A percentile compares a stretch with the other conserved stretches of the same genome.
Conservation (phyloP, 1,140 invertebrate species). For the Drosophila subpulchrella region DNA sequence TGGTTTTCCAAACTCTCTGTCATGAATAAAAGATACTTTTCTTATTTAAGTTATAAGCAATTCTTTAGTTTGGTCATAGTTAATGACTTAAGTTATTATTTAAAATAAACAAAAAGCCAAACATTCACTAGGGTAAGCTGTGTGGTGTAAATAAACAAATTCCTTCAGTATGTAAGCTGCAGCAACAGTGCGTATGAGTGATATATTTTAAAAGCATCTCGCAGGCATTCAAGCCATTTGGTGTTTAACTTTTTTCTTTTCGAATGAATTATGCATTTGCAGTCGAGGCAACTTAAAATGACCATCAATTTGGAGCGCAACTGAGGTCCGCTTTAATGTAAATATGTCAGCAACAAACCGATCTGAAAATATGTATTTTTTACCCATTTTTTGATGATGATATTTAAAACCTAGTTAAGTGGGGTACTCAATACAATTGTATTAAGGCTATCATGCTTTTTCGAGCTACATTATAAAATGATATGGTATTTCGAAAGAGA, state of each 20-base stretch:
- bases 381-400: neutral
- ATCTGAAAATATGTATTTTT: neutral
- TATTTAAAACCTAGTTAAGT: neutral
- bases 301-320: conserved; percentile 6
- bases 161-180: neutral
- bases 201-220: conserved; percentile 11
- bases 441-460: neutral
- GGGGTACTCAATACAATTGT: neutral
- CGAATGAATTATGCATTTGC: conserved; percentile 4
- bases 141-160: conserved; percentile 5
- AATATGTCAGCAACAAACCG: no score
- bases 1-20: no score
- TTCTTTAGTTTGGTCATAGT: no score
- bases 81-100: no score
- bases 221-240: conserved; percentile 15
- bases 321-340: neutral
- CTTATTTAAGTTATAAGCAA: no score
- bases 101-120: neutral
- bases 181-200: conserved; percentile 17
- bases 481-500: neutral
- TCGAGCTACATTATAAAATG: neutral
- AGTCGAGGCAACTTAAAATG: conserved; percentile 4
- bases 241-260: conserved; percentile 6
- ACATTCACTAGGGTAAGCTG: neutral
- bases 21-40: no score